Conservation (phyloP, 1,140 invertebrate genomes). For the Pristionchus pacificus region DNA sequence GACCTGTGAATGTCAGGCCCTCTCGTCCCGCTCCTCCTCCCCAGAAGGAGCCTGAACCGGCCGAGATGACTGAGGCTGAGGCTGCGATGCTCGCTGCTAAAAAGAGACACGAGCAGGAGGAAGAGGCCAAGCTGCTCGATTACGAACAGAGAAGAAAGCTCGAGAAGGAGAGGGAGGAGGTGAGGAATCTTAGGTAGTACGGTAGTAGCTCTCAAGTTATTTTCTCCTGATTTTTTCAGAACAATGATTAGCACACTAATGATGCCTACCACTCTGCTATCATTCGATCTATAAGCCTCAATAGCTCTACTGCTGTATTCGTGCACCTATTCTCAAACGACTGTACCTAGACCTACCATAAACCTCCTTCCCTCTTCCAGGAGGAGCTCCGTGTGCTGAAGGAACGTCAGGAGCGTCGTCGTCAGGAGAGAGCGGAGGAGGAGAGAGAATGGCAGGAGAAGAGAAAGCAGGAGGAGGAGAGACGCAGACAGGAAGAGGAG, state of each 20-base stretch:
- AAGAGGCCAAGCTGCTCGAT: conserved; percentile 49
- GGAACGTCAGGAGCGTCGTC: conserved; percentile 50
- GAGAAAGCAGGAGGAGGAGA: conserved; percentile 48
- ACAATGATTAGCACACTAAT: too few species aligned
- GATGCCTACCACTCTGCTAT: too few species aligned
- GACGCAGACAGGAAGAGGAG: conserved; percentile 47
- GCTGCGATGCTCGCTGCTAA: conserved; percentile 51
- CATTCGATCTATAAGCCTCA: neutral
- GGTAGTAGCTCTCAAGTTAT: too few species aligned
- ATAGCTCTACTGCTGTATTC: neutral
- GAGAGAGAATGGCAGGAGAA: conserved; percentile 51
- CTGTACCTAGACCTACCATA: too few species aligned
- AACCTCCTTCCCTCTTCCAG: conserved; percentile 5
- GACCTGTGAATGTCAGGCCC: neutral
- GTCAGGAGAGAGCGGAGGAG: conserved; percentile 48
- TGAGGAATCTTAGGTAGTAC: neutral
- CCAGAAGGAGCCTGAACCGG: conserved; percentile 36
- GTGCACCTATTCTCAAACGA: too few species aligned
- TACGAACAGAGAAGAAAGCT: conserved; percentile 50
- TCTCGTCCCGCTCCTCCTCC: conserved; percentile 23
- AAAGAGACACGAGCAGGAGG: conserved; percentile 56
- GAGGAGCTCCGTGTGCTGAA: conserved; percentile 49
- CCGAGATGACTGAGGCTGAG: conserved; percentile 49
- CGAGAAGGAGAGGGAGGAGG: conserved; percentile 46
- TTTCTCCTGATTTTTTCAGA: too few species aligned